phyloP scores from a whole-genome alignment of 2,797 vertebrate genomes.

The Apodemus agrarius region DNA sequence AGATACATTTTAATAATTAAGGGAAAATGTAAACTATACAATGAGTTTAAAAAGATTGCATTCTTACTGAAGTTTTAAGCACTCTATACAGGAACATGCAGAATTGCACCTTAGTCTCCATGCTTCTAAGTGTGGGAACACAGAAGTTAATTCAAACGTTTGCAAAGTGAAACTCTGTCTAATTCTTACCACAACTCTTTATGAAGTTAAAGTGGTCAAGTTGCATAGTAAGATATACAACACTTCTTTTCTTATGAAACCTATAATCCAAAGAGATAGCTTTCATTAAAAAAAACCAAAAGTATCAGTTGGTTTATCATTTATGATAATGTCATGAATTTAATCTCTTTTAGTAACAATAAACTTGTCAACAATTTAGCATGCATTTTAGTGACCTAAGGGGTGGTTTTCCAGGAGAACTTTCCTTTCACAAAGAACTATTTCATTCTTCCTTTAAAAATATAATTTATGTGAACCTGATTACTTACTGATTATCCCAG shows the following conservation, averaged over 20 bases:
- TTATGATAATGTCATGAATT: neutral
- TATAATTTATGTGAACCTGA: neutral
- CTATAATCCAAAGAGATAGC: neutral
- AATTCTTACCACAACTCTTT: neutral
- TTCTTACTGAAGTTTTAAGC: neutral
- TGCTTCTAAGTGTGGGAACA: neutral
- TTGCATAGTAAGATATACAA: neutral
- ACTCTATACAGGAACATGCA: neutral
- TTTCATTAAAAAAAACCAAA: neutral
- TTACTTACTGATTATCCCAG: neutral
- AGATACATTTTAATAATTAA: neutral
- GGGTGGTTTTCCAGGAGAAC: neutral
- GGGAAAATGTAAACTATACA: slow-evolving; percentile 26
- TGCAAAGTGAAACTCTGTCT: slow-evolving; percentile 1
- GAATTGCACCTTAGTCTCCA: neutral
- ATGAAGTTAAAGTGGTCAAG: neutral
- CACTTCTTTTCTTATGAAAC: slow-evolving; percentile 21
- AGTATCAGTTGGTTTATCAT: neutral
- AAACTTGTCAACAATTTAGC: neutral
- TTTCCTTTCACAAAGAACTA: neutral
- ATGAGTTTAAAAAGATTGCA: neutral
- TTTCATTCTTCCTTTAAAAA: neutral
- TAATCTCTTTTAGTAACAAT: slow-evolving; percentile 22
- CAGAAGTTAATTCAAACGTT: slow-evolving; percentile 14
- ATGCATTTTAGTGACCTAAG: neutral